A percentile compares a stretch with the other conserved stretches of the same genome.
phyloP scores from a whole-genome alignment of 2,797 vertebrate genomes.

The Aplochiton taeniatus region DNA sequence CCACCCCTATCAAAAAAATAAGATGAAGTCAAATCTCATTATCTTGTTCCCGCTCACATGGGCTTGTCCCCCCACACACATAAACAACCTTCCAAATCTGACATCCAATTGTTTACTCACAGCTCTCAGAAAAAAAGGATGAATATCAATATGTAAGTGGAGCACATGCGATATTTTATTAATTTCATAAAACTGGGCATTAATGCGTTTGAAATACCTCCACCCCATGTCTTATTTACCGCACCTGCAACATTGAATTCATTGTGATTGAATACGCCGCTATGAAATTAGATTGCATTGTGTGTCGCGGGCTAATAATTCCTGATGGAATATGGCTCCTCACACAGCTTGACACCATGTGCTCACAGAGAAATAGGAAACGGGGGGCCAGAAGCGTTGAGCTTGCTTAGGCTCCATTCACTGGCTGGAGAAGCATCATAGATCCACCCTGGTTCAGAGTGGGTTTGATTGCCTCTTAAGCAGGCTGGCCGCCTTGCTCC shows the following conservation, averaged over 20 bases:
- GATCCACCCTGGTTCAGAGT: slow-evolving; percentile 49
- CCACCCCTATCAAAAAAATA: slow-evolving; percentile 66
- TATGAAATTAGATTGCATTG: slow-evolving; percentile 77
- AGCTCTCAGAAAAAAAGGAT: slow-evolving; percentile 49
- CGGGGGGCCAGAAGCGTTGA: slow-evolving; percentile 61
- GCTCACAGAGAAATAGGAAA: slow-evolving; percentile 61
- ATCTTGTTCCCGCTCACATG: slow-evolving; percentile 73
- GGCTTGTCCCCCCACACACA: slow-evolving; percentile 62
- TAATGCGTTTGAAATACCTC: slow-evolving; percentile 70
- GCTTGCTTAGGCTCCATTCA: slow-evolving; percentile 59
- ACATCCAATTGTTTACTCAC: slow-evolving; percentile 71
- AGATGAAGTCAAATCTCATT: slow-evolving; percentile 80
- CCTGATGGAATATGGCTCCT: slow-evolving; percentile 69
- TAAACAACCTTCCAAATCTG: slow-evolving; percentile 70
- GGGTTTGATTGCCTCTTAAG: slow-evolving; percentile 45
- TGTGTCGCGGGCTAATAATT: slow-evolving; percentile 76
- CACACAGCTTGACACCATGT: slow-evolving; percentile 64
- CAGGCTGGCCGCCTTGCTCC: slow-evolving; percentile 35
- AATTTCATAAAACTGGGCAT: slow-evolving; percentile 66
- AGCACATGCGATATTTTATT: slow-evolving; percentile 67
- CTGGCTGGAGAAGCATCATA: slow-evolving; percentile 63
- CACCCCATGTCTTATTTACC: slow-evolving; percentile 67
- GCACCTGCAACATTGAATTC: slow-evolving; percentile 65
- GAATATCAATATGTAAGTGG: slow-evolving; percentile 57
- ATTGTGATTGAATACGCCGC: slow-evolving; percentile 68